These are phyloP conservation scores for Rotaria socialis DNA, from an alignment of 2,888 invertebrate genomes.

Conservation along the genomic window DNA sequence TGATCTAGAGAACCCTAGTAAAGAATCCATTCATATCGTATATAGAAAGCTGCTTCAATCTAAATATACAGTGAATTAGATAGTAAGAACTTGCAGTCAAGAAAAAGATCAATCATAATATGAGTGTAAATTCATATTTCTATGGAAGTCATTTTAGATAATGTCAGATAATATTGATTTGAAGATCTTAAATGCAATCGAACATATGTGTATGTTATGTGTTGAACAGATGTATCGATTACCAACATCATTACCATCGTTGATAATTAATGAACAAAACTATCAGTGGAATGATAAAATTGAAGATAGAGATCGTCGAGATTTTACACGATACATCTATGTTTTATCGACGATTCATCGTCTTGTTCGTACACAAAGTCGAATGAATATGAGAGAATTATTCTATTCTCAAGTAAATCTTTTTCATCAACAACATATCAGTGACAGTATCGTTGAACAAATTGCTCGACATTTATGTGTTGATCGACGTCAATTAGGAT, in stretches of 20 bases:
- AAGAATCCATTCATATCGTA: too few species aligned
- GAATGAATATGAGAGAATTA: constrained; percentile 11
- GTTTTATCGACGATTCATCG: not conserved
- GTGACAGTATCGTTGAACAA: not conserved
- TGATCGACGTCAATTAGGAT: constrained; percentile 6
- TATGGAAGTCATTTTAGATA: not conserved
- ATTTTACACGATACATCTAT: not conserved
- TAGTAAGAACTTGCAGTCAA: too few species aligned
- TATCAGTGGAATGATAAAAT: not conserved
- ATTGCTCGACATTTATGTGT: not conserved
- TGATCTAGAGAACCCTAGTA: too few species aligned
- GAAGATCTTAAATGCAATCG: not conserved
- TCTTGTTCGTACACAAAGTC: constrained; percentile 11
- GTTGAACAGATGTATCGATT: not conserved
- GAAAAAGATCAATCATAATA: too few species aligned
- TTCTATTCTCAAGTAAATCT: not conserved
- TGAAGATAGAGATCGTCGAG: not conserved
- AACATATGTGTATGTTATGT: not conserved
- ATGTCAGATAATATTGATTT: not conserved
- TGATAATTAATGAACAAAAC: not conserved
- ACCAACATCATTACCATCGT: not conserved
- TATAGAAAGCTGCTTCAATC: too few species aligned
- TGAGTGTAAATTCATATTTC: too few species aligned
- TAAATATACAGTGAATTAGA: too few species aligned
- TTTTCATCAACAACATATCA: not conserved